Evolutionary conservation across 2,888 invertebrate genomes (phyloP).

Genomic region (Gerris lacustris): DNA sequence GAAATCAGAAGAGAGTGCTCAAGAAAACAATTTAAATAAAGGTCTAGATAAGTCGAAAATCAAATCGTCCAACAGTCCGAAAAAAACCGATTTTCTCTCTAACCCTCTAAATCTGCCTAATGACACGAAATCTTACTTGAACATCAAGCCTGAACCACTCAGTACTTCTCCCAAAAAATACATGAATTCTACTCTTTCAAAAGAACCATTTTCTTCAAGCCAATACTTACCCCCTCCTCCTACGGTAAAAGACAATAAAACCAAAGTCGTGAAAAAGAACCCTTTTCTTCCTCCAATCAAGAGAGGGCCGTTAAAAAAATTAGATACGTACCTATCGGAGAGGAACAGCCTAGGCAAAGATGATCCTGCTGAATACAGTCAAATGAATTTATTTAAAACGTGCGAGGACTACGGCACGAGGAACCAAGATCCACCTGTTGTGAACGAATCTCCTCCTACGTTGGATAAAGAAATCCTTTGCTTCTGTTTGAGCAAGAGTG

Average conservation of each 20-base stretch:
- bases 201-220: neutral
- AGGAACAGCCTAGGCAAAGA: neutral
- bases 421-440: neutral
- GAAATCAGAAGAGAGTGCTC: conserved; percentile 46
- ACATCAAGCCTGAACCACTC: neutral
- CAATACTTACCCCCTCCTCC: neutral
- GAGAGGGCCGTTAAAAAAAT: neutral
- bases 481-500: conserved; percentile 32
- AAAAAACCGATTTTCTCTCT: neutral
- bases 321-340: neutral
- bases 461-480: conserved; percentile 33
- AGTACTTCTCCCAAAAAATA: neutral
- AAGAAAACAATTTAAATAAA: conserved; percentile 45
- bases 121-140: conserved; percentile 4
- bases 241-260: neutral
- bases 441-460: neutral
- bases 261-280: conserved; percentile 5
- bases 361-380: neutral
- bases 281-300: neutral
- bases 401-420: neutral
- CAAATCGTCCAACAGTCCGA: neutral
- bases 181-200: neutral
- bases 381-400: neutral
- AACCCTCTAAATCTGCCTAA: neutral
- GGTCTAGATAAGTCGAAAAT: neutral